A percentile compares a stretch with the other conserved stretches of the same genome.
phyloP scores from a whole-genome alignment of 2,797 vertebrate genomes.

The Neostethus bicornis region DNA sequence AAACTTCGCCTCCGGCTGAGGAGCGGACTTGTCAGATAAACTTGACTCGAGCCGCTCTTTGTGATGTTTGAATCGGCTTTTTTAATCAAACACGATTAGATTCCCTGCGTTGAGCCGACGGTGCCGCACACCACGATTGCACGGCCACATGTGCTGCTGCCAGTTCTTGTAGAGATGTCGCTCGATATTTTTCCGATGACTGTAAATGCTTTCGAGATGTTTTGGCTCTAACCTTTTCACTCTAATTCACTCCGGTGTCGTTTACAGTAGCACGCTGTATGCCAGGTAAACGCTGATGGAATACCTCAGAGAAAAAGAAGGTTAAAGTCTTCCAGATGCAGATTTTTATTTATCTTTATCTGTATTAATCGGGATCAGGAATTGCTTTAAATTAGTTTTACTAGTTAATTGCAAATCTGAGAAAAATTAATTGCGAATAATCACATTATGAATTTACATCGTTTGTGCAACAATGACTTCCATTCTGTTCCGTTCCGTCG shows the following conservation, averaged over 20 bases:
- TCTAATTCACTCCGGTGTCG: neutral
- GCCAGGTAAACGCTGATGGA: neutral
- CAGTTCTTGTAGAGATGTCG: neutral
- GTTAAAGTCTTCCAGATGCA: neutral
- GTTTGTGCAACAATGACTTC: too few relatives aligned
- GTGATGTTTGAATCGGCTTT: too few relatives aligned
- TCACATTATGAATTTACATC: too few relatives aligned
- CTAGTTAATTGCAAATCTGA: too few relatives aligned
- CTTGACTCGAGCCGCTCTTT: constrained; percentile 15
- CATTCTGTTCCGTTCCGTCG: too few relatives aligned
- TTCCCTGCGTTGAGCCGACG: constrained; percentile 4
- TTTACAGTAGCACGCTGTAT: constrained; percentile 1
- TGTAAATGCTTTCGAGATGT: neutral
- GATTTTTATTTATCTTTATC: neutral
- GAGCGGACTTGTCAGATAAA: constrained; percentile 37
- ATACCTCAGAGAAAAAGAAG: neutral
- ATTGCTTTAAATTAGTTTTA: too few relatives aligned
- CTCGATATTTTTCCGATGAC: neutral
- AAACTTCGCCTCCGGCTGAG: constrained; percentile 27
- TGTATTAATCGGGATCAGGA: too few relatives aligned
- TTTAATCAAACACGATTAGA: constrained; percentile 16
- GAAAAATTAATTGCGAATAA: too few relatives aligned
- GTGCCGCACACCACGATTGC: neutral
- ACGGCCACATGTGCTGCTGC: neutral
- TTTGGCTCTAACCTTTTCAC: constrained; percentile 1